These are phyloP conservation scores for Polyodon spathula DNA, from an alignment of 2,113 vertebrate species.

Conservation along the genomic window DNA sequence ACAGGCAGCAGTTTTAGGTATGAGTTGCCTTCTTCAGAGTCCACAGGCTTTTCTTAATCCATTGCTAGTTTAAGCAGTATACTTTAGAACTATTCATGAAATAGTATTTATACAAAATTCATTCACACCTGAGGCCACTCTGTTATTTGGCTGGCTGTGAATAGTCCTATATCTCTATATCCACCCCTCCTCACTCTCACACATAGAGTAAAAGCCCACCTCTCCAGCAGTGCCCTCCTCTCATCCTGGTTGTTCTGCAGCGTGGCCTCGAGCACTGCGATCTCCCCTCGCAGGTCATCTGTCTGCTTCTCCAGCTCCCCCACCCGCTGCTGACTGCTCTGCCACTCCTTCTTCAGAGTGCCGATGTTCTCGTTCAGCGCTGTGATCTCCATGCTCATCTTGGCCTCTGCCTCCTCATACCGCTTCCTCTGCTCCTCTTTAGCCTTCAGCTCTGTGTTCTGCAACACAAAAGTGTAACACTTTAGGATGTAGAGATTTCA, in stretches of 20 bases:
- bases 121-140: too few species aligned
- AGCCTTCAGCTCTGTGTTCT: slow-evolving; percentile 71
- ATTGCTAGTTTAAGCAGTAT: too few species aligned
- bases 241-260: slow-evolving; percentile 97
- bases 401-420: slow-evolving; percentile 73
- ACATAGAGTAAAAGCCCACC: slow-evolving; percentile 44
- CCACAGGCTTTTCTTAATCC: too few species aligned
- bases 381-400: slow-evolving; percentile 74
- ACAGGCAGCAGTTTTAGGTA: too few species aligned
- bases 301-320: slow-evolving; percentile 89
- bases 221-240: slow-evolving; percentile 82
- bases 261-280: slow-evolving; percentile 90
- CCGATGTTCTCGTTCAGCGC: slow-evolving; percentile 90
- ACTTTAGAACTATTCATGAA: too few species aligned
- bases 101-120: too few species aligned
- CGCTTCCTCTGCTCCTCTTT: slow-evolving; percentile 69
- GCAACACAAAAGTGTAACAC: slow-evolving; percentile 18
- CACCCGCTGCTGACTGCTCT: slow-evolving; percentile 80
- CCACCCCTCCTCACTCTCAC: too few species aligned
- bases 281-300: slow-evolving; percentile 87
- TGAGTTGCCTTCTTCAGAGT: too few species aligned
- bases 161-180: too few species aligned
- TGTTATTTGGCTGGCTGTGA: too few species aligned
- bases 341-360: slow-evolving; percentile 92
- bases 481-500: neutral